Percentiles rank a stretch among this genome's conserved stretches.
These are phyloP conservation scores for Drosophila bifasciata DNA, from an alignment of 1,140 invertebrate species.

Conservation along the genomic window DNA sequence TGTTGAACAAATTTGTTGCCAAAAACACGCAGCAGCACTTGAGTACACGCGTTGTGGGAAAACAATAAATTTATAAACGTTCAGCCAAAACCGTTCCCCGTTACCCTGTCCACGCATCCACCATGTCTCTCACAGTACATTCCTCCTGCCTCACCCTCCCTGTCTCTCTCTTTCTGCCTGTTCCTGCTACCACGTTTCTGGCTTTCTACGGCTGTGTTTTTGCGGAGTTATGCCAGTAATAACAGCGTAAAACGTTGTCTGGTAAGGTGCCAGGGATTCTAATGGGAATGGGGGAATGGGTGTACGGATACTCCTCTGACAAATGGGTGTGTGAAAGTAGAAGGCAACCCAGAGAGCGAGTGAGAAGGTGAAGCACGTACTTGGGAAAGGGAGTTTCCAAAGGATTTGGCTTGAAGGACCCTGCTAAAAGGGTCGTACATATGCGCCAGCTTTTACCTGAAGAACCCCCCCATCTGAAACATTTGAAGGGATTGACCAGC, in stretches of 20 bases:
- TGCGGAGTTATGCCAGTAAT: constrained; percentile 68
- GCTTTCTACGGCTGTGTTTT: constrained; percentile 12
- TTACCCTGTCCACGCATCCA: background rate
- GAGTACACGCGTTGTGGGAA: constrained; percentile 77
- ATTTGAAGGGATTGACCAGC: too few species aligned
- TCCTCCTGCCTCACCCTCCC: background rate
- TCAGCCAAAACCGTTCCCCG: constrained; percentile 11
- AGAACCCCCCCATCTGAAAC: background rate
- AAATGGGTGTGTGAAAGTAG: constrained; percentile 13
- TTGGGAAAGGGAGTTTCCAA: constrained; percentile 56
- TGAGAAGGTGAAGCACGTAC: constrained; percentile 56
- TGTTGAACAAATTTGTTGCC: constrained; percentile 79
- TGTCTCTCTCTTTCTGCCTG: background rate
- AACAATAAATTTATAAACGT: constrained; percentile 82
- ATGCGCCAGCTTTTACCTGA: constrained; percentile 37
- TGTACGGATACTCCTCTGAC: constrained; percentile 31
- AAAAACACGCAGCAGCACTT: constrained; percentile 81
- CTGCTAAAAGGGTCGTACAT: constrained; percentile 19
- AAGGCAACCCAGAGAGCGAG: background rate
- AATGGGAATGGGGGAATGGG: constrained; percentile 3
- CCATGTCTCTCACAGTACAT: background rate
- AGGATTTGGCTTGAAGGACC: constrained; percentile 46
- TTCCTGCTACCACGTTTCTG: constrained; percentile 14
- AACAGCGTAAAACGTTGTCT: constrained; percentile 70
- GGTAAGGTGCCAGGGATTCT: constrained; percentile 19